Evolutionary conservation across 2,888 invertebrate genomes (phyloP).

Genomic region (Eilema sororculum): DNA sequence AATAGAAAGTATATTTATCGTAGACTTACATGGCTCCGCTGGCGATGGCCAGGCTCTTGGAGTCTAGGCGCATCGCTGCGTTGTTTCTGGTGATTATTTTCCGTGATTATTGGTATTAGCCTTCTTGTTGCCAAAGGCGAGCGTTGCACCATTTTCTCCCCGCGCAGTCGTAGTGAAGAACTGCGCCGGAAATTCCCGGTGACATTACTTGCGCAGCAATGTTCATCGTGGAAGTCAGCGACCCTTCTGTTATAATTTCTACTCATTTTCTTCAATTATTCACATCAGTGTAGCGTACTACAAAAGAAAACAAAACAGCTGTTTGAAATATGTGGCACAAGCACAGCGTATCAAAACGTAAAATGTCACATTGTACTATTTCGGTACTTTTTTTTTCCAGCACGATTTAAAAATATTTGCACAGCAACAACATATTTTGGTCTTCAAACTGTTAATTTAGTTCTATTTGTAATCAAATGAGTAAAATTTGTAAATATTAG

Average conservation of each 20-base stretch:
- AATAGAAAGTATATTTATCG: slow-evolving; percentile 26
- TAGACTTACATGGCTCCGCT: slow-evolving; percentile 87
- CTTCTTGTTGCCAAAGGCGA: slow-evolving; percentile 84
- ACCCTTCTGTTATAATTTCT: slow-evolving; percentile 78
- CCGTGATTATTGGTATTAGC: slow-evolving; percentile 89
- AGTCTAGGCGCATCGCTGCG: slow-evolving; percentile 81
- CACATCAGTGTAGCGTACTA: slow-evolving; percentile 77
- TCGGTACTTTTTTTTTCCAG: slow-evolving; percentile 13
- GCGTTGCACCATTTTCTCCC: slow-evolving; percentile 87
- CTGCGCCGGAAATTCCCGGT: slow-evolving; percentile 88
- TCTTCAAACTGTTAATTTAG: no score
- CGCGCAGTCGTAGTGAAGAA: slow-evolving; percentile 90
- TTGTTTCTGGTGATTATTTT: slow-evolving; percentile 84
- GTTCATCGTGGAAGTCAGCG: slow-evolving; percentile 81
- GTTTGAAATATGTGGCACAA: slow-evolving; percentile 50
- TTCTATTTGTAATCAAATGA: no score
- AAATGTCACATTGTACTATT: slow-evolving; percentile 32
- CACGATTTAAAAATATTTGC: slow-evolving; percentile 12
- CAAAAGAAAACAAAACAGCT: slow-evolving; percentile 74
- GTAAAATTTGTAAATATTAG: no score
- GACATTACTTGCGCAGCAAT: slow-evolving; percentile 84
- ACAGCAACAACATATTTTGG: no score
- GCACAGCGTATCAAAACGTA: slow-evolving; percentile 34
- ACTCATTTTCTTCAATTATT: slow-evolving; percentile 80
- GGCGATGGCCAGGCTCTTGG: slow-evolving; percentile 82